Evolutionary conservation across 1,140 invertebrate species (phyloP), one percentile per base, ranked within the genome.

Genomic region (Calliphora vicina): DNA sequence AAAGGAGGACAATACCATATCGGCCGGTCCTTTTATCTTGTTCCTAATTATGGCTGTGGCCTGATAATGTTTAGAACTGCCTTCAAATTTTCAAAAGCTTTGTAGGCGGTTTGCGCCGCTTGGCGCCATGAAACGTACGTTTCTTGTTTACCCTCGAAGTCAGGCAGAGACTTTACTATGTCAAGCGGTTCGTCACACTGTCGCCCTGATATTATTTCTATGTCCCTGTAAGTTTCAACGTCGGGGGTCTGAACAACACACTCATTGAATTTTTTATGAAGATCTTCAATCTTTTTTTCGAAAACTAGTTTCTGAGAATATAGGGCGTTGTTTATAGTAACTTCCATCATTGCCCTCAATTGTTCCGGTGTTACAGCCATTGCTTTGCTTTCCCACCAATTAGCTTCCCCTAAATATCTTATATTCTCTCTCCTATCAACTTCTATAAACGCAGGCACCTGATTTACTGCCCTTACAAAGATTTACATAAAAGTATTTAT

Each of bases 1-100:
- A 13, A 83, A 82, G 20, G 81, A 82, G 15, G 83, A 95, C 84
- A 93, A 15, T 20, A 84, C 82, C 13, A 45, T 83, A 42, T 86
- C 50, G 13, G 83, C 85, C 10, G 83, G n/a, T 12, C 82, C 83
- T 72, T 74, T 85, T 25, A 86, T 74, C 83, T 87, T 86, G 80
- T 86, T 87, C 43, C 84, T 61, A 9, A 86, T 80, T 71, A 85
- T 85, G 0, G 26, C 82, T 29, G 84, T 20, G 12, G 84, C 82
- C 50, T 86, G 86, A 20, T 83, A 86, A 20, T 84, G 73, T 71
- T 81, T 84, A 26, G 83, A 86, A 43, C 84, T 86, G 2, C 84
- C 84, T 8, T 84, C 82, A 82, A 86, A n/a, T 35, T 74, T 72
- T 84, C 67, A 67, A 83, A 85, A 67, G 86, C 71, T 82, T 85